Evolutionary conservation across 2,888 invertebrate species (phyloP), one percentile per base, ranked within the genome.

Genomic region (Piscicola geometra): DNA sequence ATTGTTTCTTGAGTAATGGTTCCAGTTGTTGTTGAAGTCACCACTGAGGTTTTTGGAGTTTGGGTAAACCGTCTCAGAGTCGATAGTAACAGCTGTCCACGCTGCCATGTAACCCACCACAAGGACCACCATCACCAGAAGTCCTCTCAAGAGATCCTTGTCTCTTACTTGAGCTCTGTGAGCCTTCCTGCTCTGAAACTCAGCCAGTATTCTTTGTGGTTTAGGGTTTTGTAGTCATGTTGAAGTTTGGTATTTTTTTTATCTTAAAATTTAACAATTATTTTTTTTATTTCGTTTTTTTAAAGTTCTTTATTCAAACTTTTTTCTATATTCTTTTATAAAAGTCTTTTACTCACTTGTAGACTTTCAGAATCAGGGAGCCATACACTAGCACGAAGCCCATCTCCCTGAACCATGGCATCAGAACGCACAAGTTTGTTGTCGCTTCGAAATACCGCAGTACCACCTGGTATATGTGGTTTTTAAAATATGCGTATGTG

Each of bases 381-480:
- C 96, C 95, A 87, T 95, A 96, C 85, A 93, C 93, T 77, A 93
- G 90, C 78, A 93, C 91, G 87, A 96, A 96, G 74, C 96, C 96
- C 69, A 95, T 88, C 86, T 95, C 94, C 70, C 95, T 89, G 77
- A 93, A 88, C 95, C 95, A 96, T 18, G 94, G 93, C 83, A 93
- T 92, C 79, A 92, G 86, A 79, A 94, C 87, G 85, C 94, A 95
- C 76, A 91, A 90, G 84, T 90, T 87, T 78, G 89, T 83, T 75
- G 90, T 90, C 78, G 91, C 90, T 82, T 90, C 89, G 86, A 93
- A 90, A 86, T 91, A 92, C 84, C 91, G 91, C 77, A 92, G 89
- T 77, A 93, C 90, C 81, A 93, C 92, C 93, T 93, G 85, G 30
- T 5, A 9, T 9, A 9, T 9, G 9, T 30, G 30, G 25, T 25